phyloP scores from a whole-genome alignment of 1,140 invertebrate genomes.

The Prorops nasuta region DNA sequence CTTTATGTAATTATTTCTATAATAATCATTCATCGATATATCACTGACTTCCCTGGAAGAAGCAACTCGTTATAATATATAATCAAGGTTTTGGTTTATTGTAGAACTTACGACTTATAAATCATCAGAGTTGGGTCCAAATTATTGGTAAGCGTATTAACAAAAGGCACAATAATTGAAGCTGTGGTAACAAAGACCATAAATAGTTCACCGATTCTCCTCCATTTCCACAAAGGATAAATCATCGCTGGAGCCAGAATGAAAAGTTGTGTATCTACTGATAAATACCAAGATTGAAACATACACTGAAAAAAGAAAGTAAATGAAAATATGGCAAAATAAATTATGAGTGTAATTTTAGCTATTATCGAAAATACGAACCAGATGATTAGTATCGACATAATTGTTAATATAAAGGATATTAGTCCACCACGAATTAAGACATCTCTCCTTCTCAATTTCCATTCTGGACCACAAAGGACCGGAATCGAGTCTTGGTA shows the following conservation, averaged over 20 bases:
- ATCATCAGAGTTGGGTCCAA: constrained; percentile 67
- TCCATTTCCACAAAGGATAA: constrained; percentile 67
- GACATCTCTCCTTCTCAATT: constrained; percentile 66
- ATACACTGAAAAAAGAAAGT: constrained; percentile 72
- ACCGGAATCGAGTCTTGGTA: constrained; percentile 64
- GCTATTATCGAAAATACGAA: constrained; percentile 49
- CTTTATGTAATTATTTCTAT: constrained; percentile 65
- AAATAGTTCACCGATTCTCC: constrained; percentile 60
- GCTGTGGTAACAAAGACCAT: constrained; percentile 57
- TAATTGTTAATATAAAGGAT: constrained; percentile 85
- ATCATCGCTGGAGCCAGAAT: constrained; percentile 75
- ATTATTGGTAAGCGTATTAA: constrained; percentile 61
- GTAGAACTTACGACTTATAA: constrained; percentile 62
- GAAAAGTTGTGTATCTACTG: constrained; percentile 85
- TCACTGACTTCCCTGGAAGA: constrained; percentile 64
- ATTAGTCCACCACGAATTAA: constrained; percentile 80
- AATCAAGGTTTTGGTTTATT: too few relatives aligned
- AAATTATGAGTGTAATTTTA: too few relatives aligned
- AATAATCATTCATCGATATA: constrained; percentile 63
- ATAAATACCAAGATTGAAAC: constrained; percentile 87
- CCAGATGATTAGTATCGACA: constrained; percentile 65
- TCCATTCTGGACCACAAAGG: constrained; percentile 66
- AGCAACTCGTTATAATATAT: constrained; percentile 6
- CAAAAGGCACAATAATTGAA: constrained; percentile 62
- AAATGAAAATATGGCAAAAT: constrained; percentile 3